Conservation (phyloP, 2,888 invertebrate genomes). For the Coleophora deauratella region DNA sequence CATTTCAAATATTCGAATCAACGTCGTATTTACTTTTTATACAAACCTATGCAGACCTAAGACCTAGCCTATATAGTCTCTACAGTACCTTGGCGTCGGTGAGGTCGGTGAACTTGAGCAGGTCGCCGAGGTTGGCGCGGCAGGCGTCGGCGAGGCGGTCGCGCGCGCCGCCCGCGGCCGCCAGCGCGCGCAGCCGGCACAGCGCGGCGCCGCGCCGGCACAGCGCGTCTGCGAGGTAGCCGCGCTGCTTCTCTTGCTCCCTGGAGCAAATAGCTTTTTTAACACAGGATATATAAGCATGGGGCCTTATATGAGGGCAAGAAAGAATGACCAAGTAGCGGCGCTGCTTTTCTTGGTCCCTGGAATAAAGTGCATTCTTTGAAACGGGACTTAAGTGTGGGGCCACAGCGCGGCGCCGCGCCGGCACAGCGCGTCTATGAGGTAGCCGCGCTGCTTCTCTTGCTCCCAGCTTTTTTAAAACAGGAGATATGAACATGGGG, state of each 20-base stretch:
- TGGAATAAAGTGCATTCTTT: slow-evolving; percentile 39
- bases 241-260: slow-evolving; percentile 89
- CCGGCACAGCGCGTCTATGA: slow-evolving; percentile 86
- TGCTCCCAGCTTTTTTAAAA: slow-evolving; percentile 70
- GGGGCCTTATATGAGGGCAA: too few species aligned
- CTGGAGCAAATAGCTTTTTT: slow-evolving; percentile 46
- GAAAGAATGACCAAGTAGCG: slow-evolving; percentile 82
- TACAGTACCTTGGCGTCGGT: slow-evolving; percentile 77
- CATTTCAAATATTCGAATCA: too few species aligned
- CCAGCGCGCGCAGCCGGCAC: slow-evolving; percentile 73
- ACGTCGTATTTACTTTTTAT: too few species aligned
- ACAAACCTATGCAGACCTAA: too few species aligned
- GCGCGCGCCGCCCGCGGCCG: slow-evolving; percentile 64
- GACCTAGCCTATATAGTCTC: too few species aligned
- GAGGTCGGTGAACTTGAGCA: slow-evolving; percentile 87
- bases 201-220: slow-evolving; percentile 83
- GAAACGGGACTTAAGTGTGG: too few species aligned
- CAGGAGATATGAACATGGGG: too few species aligned
- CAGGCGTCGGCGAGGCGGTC: slow-evolving; percentile 70
- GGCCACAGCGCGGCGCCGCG: slow-evolving; percentile 83
- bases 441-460: slow-evolving; percentile 86
- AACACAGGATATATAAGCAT: too few species aligned
- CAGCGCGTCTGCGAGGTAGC: slow-evolving; percentile 85
- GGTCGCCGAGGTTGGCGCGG: slow-evolving; percentile 56
- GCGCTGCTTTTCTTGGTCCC: slow-evolving; percentile 90